phyloP scores from a whole-genome alignment of 2,113 vertebrate genomes.

The Ornithorhynchus anatinus region DNA sequence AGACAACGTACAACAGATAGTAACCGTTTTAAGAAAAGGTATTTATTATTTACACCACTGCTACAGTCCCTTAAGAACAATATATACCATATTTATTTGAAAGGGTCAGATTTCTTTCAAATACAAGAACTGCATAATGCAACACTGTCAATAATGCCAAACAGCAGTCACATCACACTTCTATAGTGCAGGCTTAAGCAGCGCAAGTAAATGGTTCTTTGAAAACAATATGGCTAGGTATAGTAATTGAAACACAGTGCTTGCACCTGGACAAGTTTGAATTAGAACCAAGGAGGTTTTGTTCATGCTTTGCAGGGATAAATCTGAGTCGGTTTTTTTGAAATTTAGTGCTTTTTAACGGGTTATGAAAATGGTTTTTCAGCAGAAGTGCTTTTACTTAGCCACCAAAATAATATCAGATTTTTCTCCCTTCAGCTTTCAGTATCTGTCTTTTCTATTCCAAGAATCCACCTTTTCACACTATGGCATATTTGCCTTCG shows the following conservation, averaged over 20 bases:
- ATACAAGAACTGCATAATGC: constrained; percentile 72
- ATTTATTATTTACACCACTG: constrained; percentile 82
- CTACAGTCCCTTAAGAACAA: constrained; percentile 79
- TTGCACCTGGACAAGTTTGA: constrained; percentile 66
- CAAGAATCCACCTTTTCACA: constrained; percentile 54
- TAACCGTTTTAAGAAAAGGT: constrained; percentile 70
- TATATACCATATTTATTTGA: constrained; percentile 75
- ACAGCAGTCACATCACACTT: constrained; percentile 72
- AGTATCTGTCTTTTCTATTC: constrained; percentile 39
- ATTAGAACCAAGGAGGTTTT: constrained; percentile 66
- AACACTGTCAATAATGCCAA: constrained; percentile 71
- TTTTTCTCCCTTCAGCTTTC: constrained; percentile 30
- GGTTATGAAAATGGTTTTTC: constrained; percentile 29
- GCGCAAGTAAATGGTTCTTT: constrained; percentile 66
- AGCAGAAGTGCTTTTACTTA: constrained; percentile 57
- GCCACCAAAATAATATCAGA: constrained; percentile 25
- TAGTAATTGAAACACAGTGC: constrained; percentile 69
- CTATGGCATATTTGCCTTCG: constrained; percentile 31
- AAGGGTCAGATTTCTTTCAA: constrained; percentile 73
- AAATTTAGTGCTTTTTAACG: constrained; percentile 52
- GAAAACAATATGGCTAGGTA: constrained; percentile 69
- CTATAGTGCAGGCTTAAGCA: constrained; percentile 72
- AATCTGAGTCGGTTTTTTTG: constrained; percentile 44
- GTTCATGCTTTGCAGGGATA: constrained; percentile 68
- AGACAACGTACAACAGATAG: constrained; percentile 26